Conservation (phyloP, 2,888 invertebrate genomes). For the Lampropteryx suffumata region DNA sequence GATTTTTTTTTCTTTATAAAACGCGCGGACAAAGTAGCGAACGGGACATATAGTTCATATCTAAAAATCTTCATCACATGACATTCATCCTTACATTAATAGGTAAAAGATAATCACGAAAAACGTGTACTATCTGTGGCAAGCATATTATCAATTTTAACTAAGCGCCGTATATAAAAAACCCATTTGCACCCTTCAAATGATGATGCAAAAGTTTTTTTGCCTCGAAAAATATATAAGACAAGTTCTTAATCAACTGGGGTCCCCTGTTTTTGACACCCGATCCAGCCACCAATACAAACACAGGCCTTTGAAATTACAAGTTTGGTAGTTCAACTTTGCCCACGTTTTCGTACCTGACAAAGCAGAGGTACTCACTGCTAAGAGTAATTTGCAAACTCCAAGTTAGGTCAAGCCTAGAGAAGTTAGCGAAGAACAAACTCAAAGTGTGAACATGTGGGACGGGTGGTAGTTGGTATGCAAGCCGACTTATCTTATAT, state of each 20-base stretch:
- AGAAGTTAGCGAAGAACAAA: slow-evolving; percentile 18
- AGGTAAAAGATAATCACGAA: too few species aligned
- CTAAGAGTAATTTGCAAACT: slow-evolving; percentile 21
- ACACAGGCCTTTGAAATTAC: slow-evolving; percentile 7
- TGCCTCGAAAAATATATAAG: neutral
- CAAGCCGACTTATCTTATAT: slow-evolving; percentile 9
- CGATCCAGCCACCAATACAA: slow-evolving; percentile 2
- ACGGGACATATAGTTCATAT: too few species aligned
- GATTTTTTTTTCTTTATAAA: too few species aligned
- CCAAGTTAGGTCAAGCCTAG: slow-evolving; percentile 7
- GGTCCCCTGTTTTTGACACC: slow-evolving; percentile 10
- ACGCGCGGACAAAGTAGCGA: too few species aligned
- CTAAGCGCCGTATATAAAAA: too few species aligned
- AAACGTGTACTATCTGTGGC: too few species aligned
- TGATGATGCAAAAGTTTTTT: too few species aligned
- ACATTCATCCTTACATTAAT: too few species aligned
- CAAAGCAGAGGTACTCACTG: slow-evolving; percentile 18
- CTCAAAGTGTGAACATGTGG: slow-evolving; percentile 19
- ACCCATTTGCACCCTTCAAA: neutral
- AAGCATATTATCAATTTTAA: too few species aligned
- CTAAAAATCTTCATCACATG: too few species aligned
- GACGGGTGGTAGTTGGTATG: slow-evolving; percentile 14
- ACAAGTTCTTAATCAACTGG: neutral
- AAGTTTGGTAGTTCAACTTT: slow-evolving; percentile 11
- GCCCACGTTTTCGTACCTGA: slow-evolving; percentile 22